phyloP scores from a whole-genome alignment of 2,888 invertebrate species.

The Tipula confusa region DNA sequence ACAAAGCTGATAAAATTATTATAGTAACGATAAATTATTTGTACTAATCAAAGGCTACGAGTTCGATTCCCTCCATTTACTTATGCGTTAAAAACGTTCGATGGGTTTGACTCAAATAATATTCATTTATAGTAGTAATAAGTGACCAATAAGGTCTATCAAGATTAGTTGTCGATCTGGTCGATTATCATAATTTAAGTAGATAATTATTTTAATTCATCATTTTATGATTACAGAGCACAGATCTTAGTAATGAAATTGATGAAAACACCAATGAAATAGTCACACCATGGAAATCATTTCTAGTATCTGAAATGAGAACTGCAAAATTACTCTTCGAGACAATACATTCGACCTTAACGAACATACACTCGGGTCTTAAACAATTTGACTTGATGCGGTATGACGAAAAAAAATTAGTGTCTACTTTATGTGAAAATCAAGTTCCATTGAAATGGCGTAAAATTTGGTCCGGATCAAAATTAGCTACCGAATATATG shows the following conservation, averaged over 20 bases:
- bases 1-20: too few relatives aligned
- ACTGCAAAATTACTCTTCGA: slow-evolving; percentile 41
- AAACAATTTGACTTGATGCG: slow-evolving; percentile 38
- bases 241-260: slow-evolving; percentile 38
- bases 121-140: too few relatives aligned
- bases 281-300: slow-evolving; percentile 43
- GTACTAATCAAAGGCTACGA: too few relatives aligned
- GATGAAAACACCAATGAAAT: slow-evolving; percentile 27
- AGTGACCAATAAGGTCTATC: too few relatives aligned
- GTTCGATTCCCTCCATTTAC: too few relatives aligned
- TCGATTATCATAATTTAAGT: too few relatives aligned
- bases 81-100: too few relatives aligned
- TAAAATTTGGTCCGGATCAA: slow-evolving; percentile 46
- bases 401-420: slow-evolving; percentile 38
- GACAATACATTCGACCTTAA: slow-evolving; percentile 45
- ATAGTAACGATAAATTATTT: too few relatives aligned
- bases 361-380: slow-evolving; percentile 42
- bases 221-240: slow-evolving; percentile 39
- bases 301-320: slow-evolving; percentile 44
- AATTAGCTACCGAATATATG: slow-evolving; percentile 44
- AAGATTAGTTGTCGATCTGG: too few relatives aligned
- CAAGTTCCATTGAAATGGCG: slow-evolving; percentile 46
- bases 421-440: slow-evolving; percentile 38
- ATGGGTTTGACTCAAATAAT: too few relatives aligned
- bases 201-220: neutral